These are phyloP conservation scores for Grallaria varia DNA, from an alignment of 2,113 vertebrate genomes.

Conservation along the genomic window DNA sequence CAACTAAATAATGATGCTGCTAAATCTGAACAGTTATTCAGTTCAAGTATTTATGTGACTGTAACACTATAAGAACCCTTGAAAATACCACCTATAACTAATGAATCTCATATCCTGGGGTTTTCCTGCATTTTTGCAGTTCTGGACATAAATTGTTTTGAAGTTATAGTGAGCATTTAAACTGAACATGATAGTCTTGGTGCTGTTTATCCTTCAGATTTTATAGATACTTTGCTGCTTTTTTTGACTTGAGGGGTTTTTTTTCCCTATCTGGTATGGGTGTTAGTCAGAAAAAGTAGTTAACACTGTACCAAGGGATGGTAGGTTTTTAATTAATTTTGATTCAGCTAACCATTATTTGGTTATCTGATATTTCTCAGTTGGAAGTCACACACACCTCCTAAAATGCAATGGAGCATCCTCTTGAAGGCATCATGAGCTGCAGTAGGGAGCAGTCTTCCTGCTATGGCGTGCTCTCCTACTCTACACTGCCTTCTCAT, in stretches of 20 bases:
- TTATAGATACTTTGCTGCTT: background rate
- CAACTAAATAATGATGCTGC: background rate
- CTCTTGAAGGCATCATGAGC: background rate
- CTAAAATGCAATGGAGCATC: background rate
- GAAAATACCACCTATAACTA: background rate
- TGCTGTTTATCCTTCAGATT: background rate
- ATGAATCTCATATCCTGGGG: background rate
- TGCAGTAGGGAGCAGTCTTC: background rate
- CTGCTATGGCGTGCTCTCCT: background rate
- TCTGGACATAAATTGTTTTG: background rate
- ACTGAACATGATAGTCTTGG: background rate
- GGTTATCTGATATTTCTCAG: background rate
- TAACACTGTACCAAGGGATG: background rate
- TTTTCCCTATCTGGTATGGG: background rate
- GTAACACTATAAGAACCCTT: background rate
- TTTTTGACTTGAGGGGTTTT: background rate
- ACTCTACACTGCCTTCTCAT: background rate
- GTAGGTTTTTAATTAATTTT: background rate
- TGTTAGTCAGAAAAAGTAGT: background rate
- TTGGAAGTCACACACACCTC: background rate
- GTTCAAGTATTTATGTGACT: background rate
- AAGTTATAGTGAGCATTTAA: background rate
- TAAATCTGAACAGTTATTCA: background rate
- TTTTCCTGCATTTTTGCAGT: background rate
- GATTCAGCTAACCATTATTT: background rate